Base-by-base conservation (phyloP, 2,797 vertebrate species). In the Apogon talboti region DNA sequence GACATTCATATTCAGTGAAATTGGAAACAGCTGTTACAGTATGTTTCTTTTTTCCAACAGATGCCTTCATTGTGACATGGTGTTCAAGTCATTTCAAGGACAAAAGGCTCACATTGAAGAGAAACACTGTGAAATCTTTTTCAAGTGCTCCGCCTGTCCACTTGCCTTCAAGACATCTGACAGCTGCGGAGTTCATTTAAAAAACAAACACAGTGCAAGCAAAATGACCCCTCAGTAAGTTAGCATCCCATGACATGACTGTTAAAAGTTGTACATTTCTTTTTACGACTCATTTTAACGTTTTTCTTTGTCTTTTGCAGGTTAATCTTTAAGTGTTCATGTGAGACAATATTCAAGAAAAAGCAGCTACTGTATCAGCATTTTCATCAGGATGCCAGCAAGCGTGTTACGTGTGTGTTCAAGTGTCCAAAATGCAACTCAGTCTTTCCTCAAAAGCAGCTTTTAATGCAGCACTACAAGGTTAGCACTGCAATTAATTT, bases 311-410 rank as follows among this genome's bases (percentile, higher is more conserved):
- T 47, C 2, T 57, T 37, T 87, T 91, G 16, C 90, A 99, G 98
- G 90, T 91, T 97, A 89, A 96, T 97, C 86, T 98, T 96, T 83
- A 98, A 97, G 92, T 99, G 98, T 79, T 98, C 96, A 24, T 99
- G 98, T 13, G 96, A 97, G 90, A 95, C 93, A 0, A 86, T 99
- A 77, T 99, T 99, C 88, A 97, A 98, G 91, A 98, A 96, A 87
- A 98, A 97, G 81, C 94, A 94, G 81, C 91, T 96, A 59, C 91
- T 99, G 21, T 94, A 96, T 80, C 96, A 98, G 72, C 98, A 99
- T 90, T 98, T 99, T 82, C 94, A 96, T 67, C 94, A 98, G 87
- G 95, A 96, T 16, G 90, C 92, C 85, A 94, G 78, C 79, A 94
- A 94, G 82, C 83, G 94, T 15, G 89, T 96, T 45, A 94, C 94